Conservation (phyloP, 2,797 vertebrate genomes). For the Ibycter americanus region DNA sequence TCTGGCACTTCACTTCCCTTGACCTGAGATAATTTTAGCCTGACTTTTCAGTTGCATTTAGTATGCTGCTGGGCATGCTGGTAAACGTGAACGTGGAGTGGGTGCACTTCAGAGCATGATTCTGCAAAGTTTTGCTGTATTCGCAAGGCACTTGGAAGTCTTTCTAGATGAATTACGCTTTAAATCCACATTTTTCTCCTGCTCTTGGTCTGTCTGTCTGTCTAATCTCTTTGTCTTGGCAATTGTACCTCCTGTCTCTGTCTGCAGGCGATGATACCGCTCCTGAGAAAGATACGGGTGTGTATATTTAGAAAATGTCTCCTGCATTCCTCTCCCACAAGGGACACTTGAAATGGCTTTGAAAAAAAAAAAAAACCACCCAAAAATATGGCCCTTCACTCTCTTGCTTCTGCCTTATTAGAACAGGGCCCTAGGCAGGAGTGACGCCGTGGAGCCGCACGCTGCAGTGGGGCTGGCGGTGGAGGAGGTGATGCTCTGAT, state of each 20-base stretch:
- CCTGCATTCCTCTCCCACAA: conserved; percentile 32
- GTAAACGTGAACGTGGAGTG: not conserved
- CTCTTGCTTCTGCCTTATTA: conserved; percentile 47
- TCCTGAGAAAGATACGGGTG: not conserved
- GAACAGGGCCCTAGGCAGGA: conserved; percentile 47
- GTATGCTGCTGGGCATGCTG: rapidly evolving
- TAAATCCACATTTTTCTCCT: conserved; percentile 43
- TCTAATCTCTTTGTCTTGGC: conserved; percentile 56
- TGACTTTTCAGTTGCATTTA: not conserved
- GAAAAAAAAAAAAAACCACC: not conserved
- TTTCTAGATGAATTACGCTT: not conserved
- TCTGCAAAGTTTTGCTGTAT: conserved; percentile 20
- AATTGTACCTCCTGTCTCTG: conserved; percentile 21
- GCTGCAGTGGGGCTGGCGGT: not conserved
- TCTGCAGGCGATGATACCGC: conserved; percentile 10
- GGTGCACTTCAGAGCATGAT: not conserved
- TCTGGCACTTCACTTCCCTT: not conserved
- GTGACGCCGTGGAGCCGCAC: not conserved
- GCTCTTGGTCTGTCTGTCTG: not conserved
- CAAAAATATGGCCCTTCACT: conserved; percentile 52
- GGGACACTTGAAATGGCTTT: conserved; percentile 65
- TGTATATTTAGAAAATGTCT: conserved; percentile 47
- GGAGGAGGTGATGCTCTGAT: not conserved
- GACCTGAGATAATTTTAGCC: not conserved
- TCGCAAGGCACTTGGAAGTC: not conserved